These are phyloP conservation scores for Cremastobaeus sp. DNA, from an alignment of 2,888 invertebrate genomes.

Conservation along the genomic window DNA sequence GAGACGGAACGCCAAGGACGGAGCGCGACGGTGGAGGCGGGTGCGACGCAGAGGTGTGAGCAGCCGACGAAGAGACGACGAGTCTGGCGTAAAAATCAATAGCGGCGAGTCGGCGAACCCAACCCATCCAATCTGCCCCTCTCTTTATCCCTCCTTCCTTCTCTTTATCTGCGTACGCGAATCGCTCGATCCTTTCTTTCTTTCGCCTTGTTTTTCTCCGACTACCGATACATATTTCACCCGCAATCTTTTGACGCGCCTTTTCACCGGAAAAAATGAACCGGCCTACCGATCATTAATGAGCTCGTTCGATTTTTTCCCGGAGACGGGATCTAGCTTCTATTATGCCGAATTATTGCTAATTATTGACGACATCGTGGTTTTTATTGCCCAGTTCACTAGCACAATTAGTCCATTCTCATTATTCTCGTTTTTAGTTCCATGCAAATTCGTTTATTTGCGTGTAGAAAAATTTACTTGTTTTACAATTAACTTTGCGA, in stretches of 20 bases:
- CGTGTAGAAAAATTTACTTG: too few species aligned
- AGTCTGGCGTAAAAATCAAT: constrained; percentile 79
- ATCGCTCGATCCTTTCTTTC: constrained; percentile 43
- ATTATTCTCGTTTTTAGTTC: too few species aligned
- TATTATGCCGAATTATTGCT: constrained; percentile 13
- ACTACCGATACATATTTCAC: constrained; percentile 36
- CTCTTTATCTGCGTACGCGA: constrained; percentile 46
- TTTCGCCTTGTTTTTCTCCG: constrained; percentile 50
- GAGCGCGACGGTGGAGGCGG: constrained; percentile 38
- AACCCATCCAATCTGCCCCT: constrained; percentile 70
- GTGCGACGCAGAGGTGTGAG: constrained; percentile 62
- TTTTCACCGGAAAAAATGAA: constrained; percentile 17
- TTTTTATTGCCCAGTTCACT: not conserved
- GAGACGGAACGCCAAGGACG: constrained; percentile 40
- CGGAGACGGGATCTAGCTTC: constrained; percentile 2
- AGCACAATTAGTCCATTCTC: constrained; percentile 13
- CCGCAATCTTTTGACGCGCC: constrained; percentile 6
- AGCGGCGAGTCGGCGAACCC: constrained; percentile 77
- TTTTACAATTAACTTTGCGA: too few species aligned
- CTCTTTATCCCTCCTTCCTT: constrained; percentile 52
- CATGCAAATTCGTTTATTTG: too few species aligned
- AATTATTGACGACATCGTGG: constrained; percentile 9
- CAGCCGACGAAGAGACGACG: constrained; percentile 72
- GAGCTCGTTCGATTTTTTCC: constrained; percentile 18
- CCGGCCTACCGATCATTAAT: constrained; percentile 22